Base-by-base conservation (phyloP, 2,888 invertebrate genomes). In the Tiliacea citrago region DNA sequence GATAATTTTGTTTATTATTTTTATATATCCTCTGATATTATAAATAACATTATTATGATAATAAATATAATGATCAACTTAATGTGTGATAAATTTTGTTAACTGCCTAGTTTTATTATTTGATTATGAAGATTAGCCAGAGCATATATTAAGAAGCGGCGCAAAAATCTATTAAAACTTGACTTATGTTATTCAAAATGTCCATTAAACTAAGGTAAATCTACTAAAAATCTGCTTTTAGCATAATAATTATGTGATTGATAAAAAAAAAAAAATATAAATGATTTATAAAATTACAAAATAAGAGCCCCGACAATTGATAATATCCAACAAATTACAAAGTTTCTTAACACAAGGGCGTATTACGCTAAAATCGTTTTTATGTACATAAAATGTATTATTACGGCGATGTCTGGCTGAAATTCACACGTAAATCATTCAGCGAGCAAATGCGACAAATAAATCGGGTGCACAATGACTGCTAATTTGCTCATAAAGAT, bases 401-500 rank as follows among this genome's bases (percentile, higher is more conserved):
- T 87, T 83, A 89, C 88, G 80, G 80, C 86, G 68, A 85, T 88
- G 86, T 89, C 85, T 86, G 87, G 88, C 86, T 86, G 78, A 94
- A 94, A 93, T 94, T 95, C 94, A 83, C 95, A 95, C 95, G 96
- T 95, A 92, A 90, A 91, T 96, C 95, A 95, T 92, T 92, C 91
- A 81, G 86, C 83, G 88, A 89, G 91, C 90, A 90, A 91, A 91
- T 86, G 90, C 90, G 90, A 91, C 92, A 91, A 94, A 95, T 95
- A 96, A 96, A 95, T 95, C 94, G 92, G 90, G 92, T 92, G 92
- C 93, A 95, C 95, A 96, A 95, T 96, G 96, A 95, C 94, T 95
- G 95, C 94, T 96, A 96, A 96, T 96, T 96, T 96, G 95, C 95
- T 94, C 93, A 91, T 94, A 94, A 96, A 96, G 96, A 96, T 93